Evolutionary conservation across 2,888 invertebrate species (phyloP).

Genomic region (Rhamphomyia laevipes): DNA sequence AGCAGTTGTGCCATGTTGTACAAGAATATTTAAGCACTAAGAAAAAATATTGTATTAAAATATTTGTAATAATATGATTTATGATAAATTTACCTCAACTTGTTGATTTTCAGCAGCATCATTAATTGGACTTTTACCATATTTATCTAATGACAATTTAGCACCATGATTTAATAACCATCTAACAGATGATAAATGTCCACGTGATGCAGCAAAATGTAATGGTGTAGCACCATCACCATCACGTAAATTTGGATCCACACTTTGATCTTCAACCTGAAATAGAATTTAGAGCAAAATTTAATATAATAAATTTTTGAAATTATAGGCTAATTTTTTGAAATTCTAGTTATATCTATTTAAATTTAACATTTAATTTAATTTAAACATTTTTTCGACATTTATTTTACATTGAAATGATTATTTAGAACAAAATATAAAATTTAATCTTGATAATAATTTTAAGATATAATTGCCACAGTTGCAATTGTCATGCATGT

Average conservation of each 20-base stretch:
- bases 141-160: slow-evolving; percentile 66
- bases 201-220: slow-evolving; percentile 79
- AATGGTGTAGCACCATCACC: slow-evolving; percentile 82
- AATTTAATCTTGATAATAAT: too few relatives aligned
- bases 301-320: not conserved
- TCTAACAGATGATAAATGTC: slow-evolving; percentile 65
- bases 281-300: slow-evolving; percentile 4
- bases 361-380: too few relatives aligned
- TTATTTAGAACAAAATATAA: too few relatives aligned
- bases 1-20: slow-evolving; percentile 65
- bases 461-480: too few relatives aligned
- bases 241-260: slow-evolving; percentile 74
- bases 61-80: too few relatives aligned
- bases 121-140: slow-evolving; percentile 82
- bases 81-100: slow-evolving; percentile 56
- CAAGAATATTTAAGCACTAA: slow-evolving; percentile 69
- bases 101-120: slow-evolving; percentile 87
- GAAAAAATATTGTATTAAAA: slow-evolving; percentile 10
- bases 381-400: too few relatives aligned
- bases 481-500: too few relatives aligned
- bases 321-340: too few relatives aligned
- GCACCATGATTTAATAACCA: slow-evolving; percentile 80
- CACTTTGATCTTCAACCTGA: slow-evolving; percentile 69
- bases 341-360: too few relatives aligned
- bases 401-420: too few relatives aligned